Evolutionary conservation across 2,113 vertebrate species (phyloP), one percentile per base, ranked within the genome.

Genomic region (Benitochromis conjunctus): DNA sequence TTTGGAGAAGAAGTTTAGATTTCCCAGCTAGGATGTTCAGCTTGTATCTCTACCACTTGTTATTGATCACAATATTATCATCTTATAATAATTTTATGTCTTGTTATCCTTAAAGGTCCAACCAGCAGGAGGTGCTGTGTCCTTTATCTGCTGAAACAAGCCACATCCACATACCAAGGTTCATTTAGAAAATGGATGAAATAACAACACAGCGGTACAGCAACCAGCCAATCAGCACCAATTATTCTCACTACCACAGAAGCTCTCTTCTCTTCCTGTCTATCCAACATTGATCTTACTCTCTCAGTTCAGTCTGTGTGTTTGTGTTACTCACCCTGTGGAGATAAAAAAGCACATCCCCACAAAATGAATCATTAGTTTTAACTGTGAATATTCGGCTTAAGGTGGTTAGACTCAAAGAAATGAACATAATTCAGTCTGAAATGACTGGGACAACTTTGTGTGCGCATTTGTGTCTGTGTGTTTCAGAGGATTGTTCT

Each of bases 121-220:
- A 54, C 74, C 79, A 62, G 69, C 60, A 82, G 87, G 87, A 60
- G 87, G 83, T 5, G 79, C 87, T 69, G 58, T 79, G 31, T 26
- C 38, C 79, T 78, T 31, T 46, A 8, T 12, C 56, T 16, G 31
- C 77, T 41, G 9, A 9, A 57, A 54, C 54, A 19, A n/a, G 38
- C 10, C 9, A 38, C 24, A 26, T 5, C 48, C 83, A 71, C 83
- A 80, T 31, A 58, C 74, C 58, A 34, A 12, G 71, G 11, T 66
- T 57, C 43, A 79, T 82, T 87, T 64, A 85, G 79, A 79, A 85
- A 85, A 85, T 78, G 71, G 82, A 82, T 82, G 31, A 60, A 79
- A 89, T 79, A 38, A 88, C 69, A 46, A 79, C 71, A 88, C 69
- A 54, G 78, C 43, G 69, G 14, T 34, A 34, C 53, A 62, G 18